Percentiles rank a stretch among this genome's conserved stretches.
Conservation (phyloP, 1,140 invertebrate species). For the Drosophila rufa region DNA sequence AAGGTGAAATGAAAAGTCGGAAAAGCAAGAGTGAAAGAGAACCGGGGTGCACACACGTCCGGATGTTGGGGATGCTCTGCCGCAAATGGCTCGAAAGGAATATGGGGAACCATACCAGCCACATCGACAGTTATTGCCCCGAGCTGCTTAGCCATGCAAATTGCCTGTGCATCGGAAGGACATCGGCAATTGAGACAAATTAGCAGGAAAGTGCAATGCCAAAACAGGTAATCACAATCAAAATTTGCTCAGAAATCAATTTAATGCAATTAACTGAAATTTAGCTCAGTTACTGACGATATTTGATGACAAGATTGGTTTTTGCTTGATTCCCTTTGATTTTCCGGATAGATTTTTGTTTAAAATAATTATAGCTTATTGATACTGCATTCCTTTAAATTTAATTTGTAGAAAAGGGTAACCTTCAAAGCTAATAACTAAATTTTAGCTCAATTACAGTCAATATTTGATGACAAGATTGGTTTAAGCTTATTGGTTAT, state of each 20-base stretch:
- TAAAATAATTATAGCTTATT: too few species aligned
- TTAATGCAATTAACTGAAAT: constrained; percentile 35
- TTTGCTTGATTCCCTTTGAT: neutral
- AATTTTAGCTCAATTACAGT: constrained; percentile 23
- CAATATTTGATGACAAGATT: constrained; percentile 22
- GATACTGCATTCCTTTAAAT: too few species aligned
- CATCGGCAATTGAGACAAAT: constrained; percentile 63
- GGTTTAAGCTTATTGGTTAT: neutral
- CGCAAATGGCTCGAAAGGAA: constrained; percentile 35
- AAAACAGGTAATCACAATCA: constrained; percentile 30
- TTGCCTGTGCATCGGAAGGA: constrained; percentile 41
- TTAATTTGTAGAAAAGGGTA: too few species aligned
- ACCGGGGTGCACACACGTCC: constrained; percentile 29
- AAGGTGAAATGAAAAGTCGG: constrained; percentile 25
- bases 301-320: constrained; percentile 28
- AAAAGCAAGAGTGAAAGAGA: constrained; percentile 26
- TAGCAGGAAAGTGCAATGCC: constrained; percentile 37
- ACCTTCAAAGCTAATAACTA: constrained; percentile 27
- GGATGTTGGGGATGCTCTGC: constrained; percentile 53
- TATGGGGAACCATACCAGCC: constrained; percentile 20
- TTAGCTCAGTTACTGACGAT: constrained; percentile 21
- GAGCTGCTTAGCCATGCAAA: constrained; percentile 32
- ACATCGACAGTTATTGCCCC: constrained; percentile 9
- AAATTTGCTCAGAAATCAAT: constrained; percentile 41
- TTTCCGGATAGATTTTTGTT: too few species aligned